Base-by-base conservation (phyloP, 2,888 invertebrate genomes). In the Diachrysia chrysitis region DNA sequence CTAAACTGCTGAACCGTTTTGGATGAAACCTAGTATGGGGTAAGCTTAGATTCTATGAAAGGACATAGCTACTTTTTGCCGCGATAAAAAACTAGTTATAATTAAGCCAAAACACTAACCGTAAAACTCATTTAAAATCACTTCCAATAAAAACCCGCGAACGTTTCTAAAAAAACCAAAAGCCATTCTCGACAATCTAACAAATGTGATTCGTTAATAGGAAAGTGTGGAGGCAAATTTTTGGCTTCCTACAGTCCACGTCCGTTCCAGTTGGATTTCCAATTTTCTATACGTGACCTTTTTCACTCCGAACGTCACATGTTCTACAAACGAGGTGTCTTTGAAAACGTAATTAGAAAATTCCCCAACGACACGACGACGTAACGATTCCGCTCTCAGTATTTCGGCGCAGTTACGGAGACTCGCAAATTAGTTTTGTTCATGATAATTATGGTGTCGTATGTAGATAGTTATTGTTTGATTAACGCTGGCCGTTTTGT, bases 291-390 rank as follows among this genome's bases (percentile, higher is more conserved):
- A 93, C 91, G 94, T 94, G 94, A 95, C 95, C 95, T 93, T 94
- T 95, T 93, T 92, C 92, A 91, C 86, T 81, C 89, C 87, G 87
- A 86, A 88, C 89, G 93, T 95, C 94, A 93, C 95, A 94, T 93
- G 91, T 89, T 92, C 92, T 87, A 91, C 92, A 91, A 93, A 93
- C 93, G 94, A 95, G 93, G 92, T 93, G 93, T 95, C 94, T 95
- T 95, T 94, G 94, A 93, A 93, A 93, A 92, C 93, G 94, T 95
- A 95, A 95, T 95, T 95, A 95, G 94, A 94, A 95, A 95, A 95
- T 95, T 94, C 94, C 93, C 91, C 85, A 94, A 93, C 91, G 92
- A 89, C 92, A 88, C 86, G 93, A 90, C 91, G 91, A 89, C 92
- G 86, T 88, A 84, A 83, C 86, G 87, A 90, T 89, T 88, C 88